A percentile compares a stretch with the other conserved stretches of the same genome.
Conservation (phyloP, 2,797 vertebrate species). For the Ctenosaura bakeri region DNA sequence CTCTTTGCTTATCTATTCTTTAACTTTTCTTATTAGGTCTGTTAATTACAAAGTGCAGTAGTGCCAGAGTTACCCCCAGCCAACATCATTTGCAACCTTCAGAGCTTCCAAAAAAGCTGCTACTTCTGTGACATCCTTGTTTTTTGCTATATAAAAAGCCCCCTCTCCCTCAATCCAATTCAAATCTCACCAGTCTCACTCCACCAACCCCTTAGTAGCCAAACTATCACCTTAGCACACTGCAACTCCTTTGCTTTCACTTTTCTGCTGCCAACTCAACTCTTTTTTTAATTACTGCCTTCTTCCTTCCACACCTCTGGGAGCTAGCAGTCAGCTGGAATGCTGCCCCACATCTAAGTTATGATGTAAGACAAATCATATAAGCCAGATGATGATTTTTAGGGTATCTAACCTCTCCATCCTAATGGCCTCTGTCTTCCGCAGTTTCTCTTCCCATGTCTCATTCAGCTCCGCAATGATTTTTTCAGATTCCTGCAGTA, state of each 20-base stretch:
- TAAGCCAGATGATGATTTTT: background rate
- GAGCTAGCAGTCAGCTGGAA: background rate
- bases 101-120: too few species aligned
- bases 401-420: conserved; percentile 94
- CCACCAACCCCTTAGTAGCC: background rate
- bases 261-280: background rate
- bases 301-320: background rate
- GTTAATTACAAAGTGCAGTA: too few species aligned
- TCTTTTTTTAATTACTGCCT: background rate
- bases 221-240: background rate
- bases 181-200: background rate
- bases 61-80: too few species aligned
- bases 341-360: too few species aligned
- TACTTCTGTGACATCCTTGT: background rate
- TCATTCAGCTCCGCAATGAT: conserved; percentile 99
- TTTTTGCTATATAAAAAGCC: background rate
- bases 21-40: background rate
- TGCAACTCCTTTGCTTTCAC: background rate
- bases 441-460: conserved; percentile 98
- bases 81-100: background rate
- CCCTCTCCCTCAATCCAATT: background rate
- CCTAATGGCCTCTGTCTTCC: conserved; percentile 97
- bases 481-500: conserved; percentile 95
- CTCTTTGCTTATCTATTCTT: background rate
- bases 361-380: background rate